These are phyloP conservation scores for Rutpela maculata DNA, from an alignment of 2,888 invertebrate genomes.

Conservation along the genomic window DNA sequence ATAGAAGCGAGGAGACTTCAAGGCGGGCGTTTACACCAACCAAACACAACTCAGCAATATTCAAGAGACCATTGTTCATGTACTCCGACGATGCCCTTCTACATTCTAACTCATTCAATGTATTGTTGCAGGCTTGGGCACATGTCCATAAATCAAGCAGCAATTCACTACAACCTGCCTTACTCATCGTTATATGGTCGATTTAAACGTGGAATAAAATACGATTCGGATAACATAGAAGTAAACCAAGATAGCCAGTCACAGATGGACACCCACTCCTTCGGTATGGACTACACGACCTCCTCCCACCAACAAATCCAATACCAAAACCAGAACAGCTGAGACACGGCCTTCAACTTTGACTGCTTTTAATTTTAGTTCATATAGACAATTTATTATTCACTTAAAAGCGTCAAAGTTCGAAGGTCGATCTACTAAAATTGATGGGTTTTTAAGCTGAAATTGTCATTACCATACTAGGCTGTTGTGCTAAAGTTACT, in stretches of 20 bases:
- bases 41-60: no score
- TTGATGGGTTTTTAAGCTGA: slow-evolving; percentile 27
- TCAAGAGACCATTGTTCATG: no score
- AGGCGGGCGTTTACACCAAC: no score
- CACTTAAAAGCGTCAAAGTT: slow-evolving; percentile 49
- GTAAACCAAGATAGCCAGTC: slow-evolving; percentile 70
- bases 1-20: no score
- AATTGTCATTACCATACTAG: slow-evolving; percentile 57
- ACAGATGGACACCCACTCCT: slow-evolving; percentile 66
- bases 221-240: slow-evolving; percentile 77
- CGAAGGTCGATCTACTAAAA: slow-evolving; percentile 45
- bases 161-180: slow-evolving; percentile 92
- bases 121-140: slow-evolving; percentile 83
- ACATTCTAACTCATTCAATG: background rate
- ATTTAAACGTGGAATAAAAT: slow-evolving; percentile 89
- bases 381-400: background rate
- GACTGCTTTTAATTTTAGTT: slow-evolving; percentile 62
- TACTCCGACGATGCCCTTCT: no score
- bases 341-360: slow-evolving; percentile 68
- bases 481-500: slow-evolving; percentile 61
- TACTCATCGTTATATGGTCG: slow-evolving; percentile 93
- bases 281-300: slow-evolving; percentile 71
- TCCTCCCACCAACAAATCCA: slow-evolving; percentile 70
- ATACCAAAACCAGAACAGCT: slow-evolving; percentile 72
- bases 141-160: slow-evolving; percentile 95